Base-by-base conservation (phyloP, 2,113 vertebrate genomes). In the Nothocercus julius region DNA sequence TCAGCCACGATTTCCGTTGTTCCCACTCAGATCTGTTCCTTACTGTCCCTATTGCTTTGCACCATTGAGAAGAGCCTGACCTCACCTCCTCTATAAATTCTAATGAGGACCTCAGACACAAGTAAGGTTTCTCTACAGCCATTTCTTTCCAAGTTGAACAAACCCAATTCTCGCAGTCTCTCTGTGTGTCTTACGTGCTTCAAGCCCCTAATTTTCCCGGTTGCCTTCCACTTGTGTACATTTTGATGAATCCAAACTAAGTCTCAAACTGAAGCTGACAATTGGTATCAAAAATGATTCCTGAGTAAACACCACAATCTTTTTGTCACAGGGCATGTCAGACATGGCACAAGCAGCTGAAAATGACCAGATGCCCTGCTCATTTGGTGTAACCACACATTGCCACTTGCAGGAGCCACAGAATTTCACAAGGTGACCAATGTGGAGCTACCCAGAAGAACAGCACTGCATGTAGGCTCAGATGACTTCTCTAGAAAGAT, bases 311-410 rank as follows among this genome's bases (percentile, higher is more conserved):
- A 13, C 12, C 61, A 62, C 6, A 2, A 80, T 30, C 20, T 32
- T 82, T 92, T 67, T 86, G 22, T 17, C 36, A 69, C 18, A 62
- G 44, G 8, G 9, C 58, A 47, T 3, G 4, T 47, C 68, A 73
- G 34, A 7, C 0, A 0, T 16, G 45, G 28, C 17, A 67, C 24
- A 32, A 54, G 32, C 68, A 13, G 40, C 9, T 54, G 30, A 25
- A 0, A 1, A 79, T 5, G 13, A 16, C 14, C 28, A 74, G 7
- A 54, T n/a, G 49, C 4, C 6, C 11, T 27, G 56, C 25, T n/a
- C 62, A 30, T 34, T 85, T n/a, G 45, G 30, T 28, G 34, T 21
- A 70, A 42, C 44, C 34, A 25, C n/a, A 58, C 18, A 32, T 14
- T 59, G 74, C 11, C 4, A 17, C 17, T 53, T 30, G 25, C 12